Base-by-base conservation (phyloP, 2,888 invertebrate genomes). In the Sphaeridia pumilis region DNA sequence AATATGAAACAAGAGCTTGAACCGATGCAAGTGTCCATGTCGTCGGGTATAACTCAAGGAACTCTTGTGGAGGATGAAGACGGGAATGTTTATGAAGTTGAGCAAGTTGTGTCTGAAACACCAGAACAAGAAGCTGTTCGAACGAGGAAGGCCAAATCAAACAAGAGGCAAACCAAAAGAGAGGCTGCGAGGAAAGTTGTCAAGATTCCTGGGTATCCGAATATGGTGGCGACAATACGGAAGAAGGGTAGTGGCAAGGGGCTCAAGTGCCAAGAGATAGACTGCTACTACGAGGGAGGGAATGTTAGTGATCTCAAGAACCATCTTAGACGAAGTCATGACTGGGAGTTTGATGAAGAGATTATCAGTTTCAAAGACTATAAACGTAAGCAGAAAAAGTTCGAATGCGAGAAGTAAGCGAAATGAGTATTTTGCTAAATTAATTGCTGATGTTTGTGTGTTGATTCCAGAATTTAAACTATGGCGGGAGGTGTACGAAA, bases 401-500 rank as follows among this genome's bases (percentile, higher is more conserved):
- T 47, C 5, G 4, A 20, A 17, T 44, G 31, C 12, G 12, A 38
- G 10, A 17, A 27, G 21, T 38, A 14, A 14, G 41, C 7, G 10
- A 20, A 12, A 14, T 17, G 41, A 12, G 24, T 38, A 21, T 26
- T 7, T 14, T 48, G 48, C 10, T 21, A 42, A 14, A 36, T n/a
- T 46, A 7, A 12, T 35, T 17, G n/a, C 7, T 7, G 17, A 41
- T 17, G n/a, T 34, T 34, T 34, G 34, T 14, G n/a, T 17, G 41
- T 17, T 46, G n/a, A 21, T 52, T 49, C 5, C 46, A 64, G 64
- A 55, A 5, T 62, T 64, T 42, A 61, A 60, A 38, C 38, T 28
- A 17, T 64, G 64, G 64, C 28, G 64, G 46, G 55, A 58, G 42
- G 46, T 45, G 1, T 64, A 64, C 31, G 64, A 64, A 31, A 26